Conservation (phyloP, 2,113 vertebrate species). For the Eptatretus burgeri region DNA sequence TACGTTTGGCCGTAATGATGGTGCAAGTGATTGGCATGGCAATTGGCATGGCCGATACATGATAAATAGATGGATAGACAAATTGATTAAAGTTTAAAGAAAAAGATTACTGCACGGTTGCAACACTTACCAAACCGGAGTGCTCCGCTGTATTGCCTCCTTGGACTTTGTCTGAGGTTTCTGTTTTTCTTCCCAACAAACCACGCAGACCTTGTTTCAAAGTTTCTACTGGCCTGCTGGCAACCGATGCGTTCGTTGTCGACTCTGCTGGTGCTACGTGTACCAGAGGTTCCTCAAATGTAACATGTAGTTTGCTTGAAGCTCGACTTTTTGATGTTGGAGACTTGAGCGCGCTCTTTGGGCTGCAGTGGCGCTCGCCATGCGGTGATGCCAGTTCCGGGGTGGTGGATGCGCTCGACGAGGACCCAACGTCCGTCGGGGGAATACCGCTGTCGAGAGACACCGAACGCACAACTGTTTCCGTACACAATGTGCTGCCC, state of each 20-base stretch:
- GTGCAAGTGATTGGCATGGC: no score
- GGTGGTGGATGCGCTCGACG: conserved; percentile 16
- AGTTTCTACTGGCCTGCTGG: no score
- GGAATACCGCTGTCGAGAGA: conserved; percentile 13
- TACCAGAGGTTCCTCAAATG: conserved; percentile 69
- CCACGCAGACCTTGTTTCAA: no score
- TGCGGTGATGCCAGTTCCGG: conserved; percentile 14
- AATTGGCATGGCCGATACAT: no score
- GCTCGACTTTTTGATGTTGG: conserved; percentile 71
- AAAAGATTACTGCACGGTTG: no score
- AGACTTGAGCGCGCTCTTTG: conserved; percentile 90
- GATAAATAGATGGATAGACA: no score
- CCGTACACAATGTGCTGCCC: conserved; percentile 41
- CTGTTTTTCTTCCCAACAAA: no score
- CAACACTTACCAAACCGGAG: no score
- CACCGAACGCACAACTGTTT: conserved; percentile 35
- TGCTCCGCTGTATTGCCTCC: no score
- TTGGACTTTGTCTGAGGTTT: no score
- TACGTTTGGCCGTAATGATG: no score
- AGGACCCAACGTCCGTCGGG: conserved; percentile 14
- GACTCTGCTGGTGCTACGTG: conserved; percentile 29
- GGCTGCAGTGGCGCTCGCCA: conserved; percentile 53
- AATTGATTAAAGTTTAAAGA: no score
- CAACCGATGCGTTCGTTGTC: background rate
- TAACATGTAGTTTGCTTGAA: conserved; percentile 73